These are phyloP conservation scores for Hippocampus barbouri DNA, from an alignment of 2,113 vertebrate species.

Conservation along the genomic window DNA sequence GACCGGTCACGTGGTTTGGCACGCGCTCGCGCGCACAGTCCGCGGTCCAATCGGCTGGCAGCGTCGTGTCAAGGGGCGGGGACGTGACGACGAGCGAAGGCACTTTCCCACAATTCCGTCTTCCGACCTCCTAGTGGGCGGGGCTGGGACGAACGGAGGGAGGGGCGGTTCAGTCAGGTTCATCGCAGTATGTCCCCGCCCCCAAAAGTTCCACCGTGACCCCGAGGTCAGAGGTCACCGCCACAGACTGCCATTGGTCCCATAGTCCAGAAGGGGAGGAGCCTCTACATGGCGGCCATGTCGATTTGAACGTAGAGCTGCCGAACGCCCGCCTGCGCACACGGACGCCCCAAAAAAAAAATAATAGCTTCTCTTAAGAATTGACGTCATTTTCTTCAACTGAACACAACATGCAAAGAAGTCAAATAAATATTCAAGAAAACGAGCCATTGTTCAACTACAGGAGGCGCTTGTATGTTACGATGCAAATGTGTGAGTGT, in stretches of 20 bases:
- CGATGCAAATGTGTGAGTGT: too few species aligned
- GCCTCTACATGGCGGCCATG: slow-evolving; percentile 82
- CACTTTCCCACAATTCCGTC: slow-evolving; percentile 61
- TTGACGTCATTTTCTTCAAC: too few species aligned
- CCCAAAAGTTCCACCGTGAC: slow-evolving; percentile 32
- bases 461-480: too few species aligned
- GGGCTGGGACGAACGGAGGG: background rate
- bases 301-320: slow-evolving; percentile 97
- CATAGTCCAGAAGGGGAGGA: slow-evolving; percentile 43
- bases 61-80: slow-evolving; percentile 22
- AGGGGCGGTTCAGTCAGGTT: slow-evolving; percentile 20
- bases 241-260: slow-evolving; percentile 81
- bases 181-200: slow-evolving; percentile 35
- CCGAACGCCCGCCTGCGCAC: slow-evolving; percentile 82
- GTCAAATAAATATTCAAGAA: too few species aligned
- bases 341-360: too few species aligned
- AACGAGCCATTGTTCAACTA: too few species aligned
- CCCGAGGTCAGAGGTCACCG: slow-evolving; percentile 65
- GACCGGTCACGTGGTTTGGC: slow-evolving; percentile 55
- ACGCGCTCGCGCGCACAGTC: slow-evolving; percentile 37
- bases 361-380: too few species aligned
- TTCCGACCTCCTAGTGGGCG: slow-evolving; percentile 8
- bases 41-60: slow-evolving; percentile 28
- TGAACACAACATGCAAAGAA: too few species aligned
- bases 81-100: slow-evolving; percentile 46